A percentile compares a stretch with the other conserved stretches of the same genome.
These are phyloP conservation scores for Saguinus imperator DNA, from an alignment of 2,113 vertebrate species.

Conservation along the genomic window DNA sequence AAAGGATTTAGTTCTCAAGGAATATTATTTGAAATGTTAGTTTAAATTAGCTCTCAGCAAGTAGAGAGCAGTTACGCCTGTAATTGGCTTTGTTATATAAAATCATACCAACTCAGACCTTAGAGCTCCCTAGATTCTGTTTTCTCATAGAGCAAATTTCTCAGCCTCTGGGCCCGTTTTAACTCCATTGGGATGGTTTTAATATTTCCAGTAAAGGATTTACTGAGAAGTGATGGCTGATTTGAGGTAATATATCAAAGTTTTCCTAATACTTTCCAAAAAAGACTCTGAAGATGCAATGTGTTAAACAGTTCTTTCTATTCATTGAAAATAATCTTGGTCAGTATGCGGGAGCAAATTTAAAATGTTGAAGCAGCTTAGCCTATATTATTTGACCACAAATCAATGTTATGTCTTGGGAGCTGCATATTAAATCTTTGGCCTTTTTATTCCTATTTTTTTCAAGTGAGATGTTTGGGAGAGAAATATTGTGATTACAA, in stretches of 20 bases:
- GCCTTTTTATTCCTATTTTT: not conserved
- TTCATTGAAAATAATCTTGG: not conserved
- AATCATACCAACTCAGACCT: conserved; percentile 54
- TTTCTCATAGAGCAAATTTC: conserved; percentile 43
- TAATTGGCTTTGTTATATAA: conserved; percentile 67
- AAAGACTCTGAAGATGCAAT: not conserved
- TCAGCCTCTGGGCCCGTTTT: not conserved
- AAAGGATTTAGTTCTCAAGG: conserved; percentile 45
- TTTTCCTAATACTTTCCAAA: conserved; percentile 44
- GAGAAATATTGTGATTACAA: not conserved
- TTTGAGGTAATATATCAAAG: conserved; percentile 49
- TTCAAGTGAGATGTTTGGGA: not conserved
- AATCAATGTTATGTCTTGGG: not conserved
- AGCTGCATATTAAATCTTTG: not conserved
- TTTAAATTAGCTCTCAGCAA: conserved; percentile 47
- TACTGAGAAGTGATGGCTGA: not conserved
- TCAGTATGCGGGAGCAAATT: conserved; percentile 12
- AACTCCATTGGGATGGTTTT: not conserved
- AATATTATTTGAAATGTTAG: conserved; percentile 48
- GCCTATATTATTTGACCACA: not conserved
- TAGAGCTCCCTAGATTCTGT: not conserved
- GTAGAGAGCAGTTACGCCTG: not conserved
- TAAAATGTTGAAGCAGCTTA: not conserved
- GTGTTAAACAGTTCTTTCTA: not conserved
- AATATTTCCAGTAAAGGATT: not conserved